Evolutionary conservation across 2,888 invertebrate genomes (phyloP), one percentile per base, ranked within the genome.

Genomic region (Saturnia japonica): DNA sequence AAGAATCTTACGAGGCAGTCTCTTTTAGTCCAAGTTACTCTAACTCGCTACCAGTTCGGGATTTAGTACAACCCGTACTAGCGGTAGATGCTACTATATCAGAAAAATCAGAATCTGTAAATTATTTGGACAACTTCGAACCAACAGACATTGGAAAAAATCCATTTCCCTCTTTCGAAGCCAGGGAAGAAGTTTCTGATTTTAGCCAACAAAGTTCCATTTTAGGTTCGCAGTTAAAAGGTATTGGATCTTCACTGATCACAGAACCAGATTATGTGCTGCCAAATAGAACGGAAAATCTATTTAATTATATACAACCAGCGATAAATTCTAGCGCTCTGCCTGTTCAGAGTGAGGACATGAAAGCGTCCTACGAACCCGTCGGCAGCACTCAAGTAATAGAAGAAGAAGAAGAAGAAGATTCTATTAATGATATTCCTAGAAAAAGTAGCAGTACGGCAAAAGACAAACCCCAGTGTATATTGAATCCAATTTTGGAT

Each of bases 131-230:
- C 19, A n/a, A 47, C 16, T 47, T 19, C 16, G 7, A 19, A 47
- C 47, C 47, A 47, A 47, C 7, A 8, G 19, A 4, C 19, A 19
- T 47, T 8, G 47, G 11, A 22, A 8, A 22, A 54, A 68, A n/a
- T 28, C 68, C 51, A 6, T 71, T 51, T n/a, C 71, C 71, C 2
- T 71, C 68, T 11, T 71, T 71, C 22, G 67, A 68, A 67, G 43
- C 66, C 12, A 67, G 70, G 28, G 71, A 72, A 57, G 69, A 72
- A 69, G 67, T 67, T 19, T 67, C n/a, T 8, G 69, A 70, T 54
- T 70, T 67, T 42, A 70, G 25, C 14, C 54, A 70, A 42, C 43
- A 51, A 9, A 25, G 54, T 28, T 16, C 19, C 9, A 8, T 40
- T 11, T 0, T 54, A 1, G 42, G 25, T 43, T 42, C 19, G 42